phyloP scores from a whole-genome alignment of 92 coral and sea anemone genomes.

The Umimayanthus chanpuru region DNA sequence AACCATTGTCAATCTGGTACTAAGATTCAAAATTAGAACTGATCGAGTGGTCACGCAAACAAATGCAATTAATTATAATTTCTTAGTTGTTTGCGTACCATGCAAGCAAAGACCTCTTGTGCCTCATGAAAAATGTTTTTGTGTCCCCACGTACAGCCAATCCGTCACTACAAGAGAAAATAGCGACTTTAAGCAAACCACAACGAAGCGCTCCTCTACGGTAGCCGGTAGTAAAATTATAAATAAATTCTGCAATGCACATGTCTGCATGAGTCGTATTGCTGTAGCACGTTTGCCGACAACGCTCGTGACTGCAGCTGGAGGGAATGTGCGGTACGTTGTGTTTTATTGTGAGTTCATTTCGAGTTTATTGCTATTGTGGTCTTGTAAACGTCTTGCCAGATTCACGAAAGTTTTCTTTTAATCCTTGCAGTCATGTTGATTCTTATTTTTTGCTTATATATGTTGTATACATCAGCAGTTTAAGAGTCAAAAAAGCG shows the following conservation, averaged over 20 bases:
- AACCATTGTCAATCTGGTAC: too few species aligned
- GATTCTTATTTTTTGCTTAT: neutral
- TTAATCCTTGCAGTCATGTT: neutral
- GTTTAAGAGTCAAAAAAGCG: neutral
- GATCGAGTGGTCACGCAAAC: too few species aligned
- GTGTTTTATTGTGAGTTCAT: neutral
- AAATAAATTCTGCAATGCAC: neutral
- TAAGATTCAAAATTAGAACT: too few species aligned
- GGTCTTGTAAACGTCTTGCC: neutral
- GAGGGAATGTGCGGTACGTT: conserved; percentile 1
- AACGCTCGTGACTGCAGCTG: neutral
- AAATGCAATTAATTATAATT: too few species aligned
- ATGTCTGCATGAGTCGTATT: conserved; percentile 1
- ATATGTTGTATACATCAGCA: neutral
- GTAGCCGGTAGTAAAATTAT: neutral
- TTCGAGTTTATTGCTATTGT: neutral
- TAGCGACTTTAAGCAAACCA: too few species aligned
- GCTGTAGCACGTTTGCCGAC: conserved; percentile 3
- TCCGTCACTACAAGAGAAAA: too few species aligned
- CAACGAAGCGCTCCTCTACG: neutral
- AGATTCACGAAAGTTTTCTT: neutral
- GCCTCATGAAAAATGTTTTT: too few species aligned
- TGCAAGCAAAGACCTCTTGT: too few species aligned
- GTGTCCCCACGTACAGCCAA: too few species aligned
- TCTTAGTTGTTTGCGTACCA: too few species aligned